These are phyloP conservation scores for Pseudotriccus pelzelni DNA, from an alignment of 2,797 vertebrate species.

Conservation along the genomic window DNA sequence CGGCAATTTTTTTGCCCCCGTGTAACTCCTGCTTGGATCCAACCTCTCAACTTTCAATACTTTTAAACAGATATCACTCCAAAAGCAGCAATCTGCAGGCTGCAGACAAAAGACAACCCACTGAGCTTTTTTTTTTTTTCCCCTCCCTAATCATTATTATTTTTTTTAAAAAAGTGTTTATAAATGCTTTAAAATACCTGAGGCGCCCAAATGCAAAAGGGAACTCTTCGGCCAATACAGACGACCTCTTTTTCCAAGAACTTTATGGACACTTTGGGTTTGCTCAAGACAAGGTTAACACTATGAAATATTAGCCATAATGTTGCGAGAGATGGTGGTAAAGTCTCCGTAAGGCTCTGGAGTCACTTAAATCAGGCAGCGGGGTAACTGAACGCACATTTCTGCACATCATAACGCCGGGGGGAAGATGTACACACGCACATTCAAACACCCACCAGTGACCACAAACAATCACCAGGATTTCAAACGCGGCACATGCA, in stretches of 20 bases:
- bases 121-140: not conserved
- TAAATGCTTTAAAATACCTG: conserved; percentile 18
- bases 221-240: not conserved
- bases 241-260: conserved; percentile 3
- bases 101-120: not conserved
- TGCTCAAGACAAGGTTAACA: conserved; percentile 17
- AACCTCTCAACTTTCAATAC: not conserved
- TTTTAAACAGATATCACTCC: not conserved
- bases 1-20: not conserved
- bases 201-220: not conserved
- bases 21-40: not conserved
- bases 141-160: too few species aligned
- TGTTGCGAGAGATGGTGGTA: not conserved
- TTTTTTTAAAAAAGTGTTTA: not conserved
- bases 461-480: conserved; percentile 53
- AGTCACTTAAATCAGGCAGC: conserved; percentile 39
- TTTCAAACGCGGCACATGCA: not conserved
- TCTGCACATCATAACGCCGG: conserved; percentile 25
- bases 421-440: not conserved
- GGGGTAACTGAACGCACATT: conserved; percentile 44
- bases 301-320: conserved; percentile 41
- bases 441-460: conserved; percentile 50
- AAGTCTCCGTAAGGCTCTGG: conserved; percentile 46
- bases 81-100: not conserved
- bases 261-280: conserved; percentile 61